A percentile compares a stretch with the other conserved stretches of the same genome.
Evolutionary conservation across 2,113 vertebrate genomes (phyloP).

Genomic region (Cynoglossus semilaevis): DNA sequence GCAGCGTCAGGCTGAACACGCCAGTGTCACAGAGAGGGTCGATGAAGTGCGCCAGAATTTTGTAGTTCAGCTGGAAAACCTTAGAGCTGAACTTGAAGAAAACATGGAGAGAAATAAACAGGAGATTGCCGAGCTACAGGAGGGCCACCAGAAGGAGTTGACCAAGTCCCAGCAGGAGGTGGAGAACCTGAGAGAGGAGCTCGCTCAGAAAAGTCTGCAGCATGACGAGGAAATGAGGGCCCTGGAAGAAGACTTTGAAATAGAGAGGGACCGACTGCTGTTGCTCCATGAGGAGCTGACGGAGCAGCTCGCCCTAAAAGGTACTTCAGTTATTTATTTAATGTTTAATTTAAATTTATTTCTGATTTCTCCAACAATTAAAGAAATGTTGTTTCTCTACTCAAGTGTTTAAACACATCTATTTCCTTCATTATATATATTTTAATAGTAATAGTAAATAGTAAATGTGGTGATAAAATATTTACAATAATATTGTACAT

Average conservation of each 20-base stretch:
- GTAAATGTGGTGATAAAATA: too few relatives aligned
- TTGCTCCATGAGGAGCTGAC: constrained; percentile 75
- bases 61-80: constrained; percentile 75
- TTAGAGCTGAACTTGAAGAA: constrained; percentile 77
- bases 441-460: too few relatives aligned
- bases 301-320: constrained; percentile 76
- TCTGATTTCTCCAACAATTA: too few relatives aligned
- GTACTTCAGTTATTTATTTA: constrained; percentile 43
- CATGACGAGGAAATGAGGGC: constrained; percentile 83
- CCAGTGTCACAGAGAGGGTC: constrained; percentile 64
- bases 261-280: constrained; percentile 78
- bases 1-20: constrained; percentile 50
- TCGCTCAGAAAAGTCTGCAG: constrained; percentile 70
- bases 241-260: constrained; percentile 79
- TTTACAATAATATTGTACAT: too few relatives aligned
- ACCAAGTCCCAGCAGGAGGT: constrained; percentile 79
- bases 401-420: too few relatives aligned
- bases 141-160: constrained; percentile 75
- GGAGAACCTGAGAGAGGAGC: constrained; percentile 79
- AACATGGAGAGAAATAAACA: constrained; percentile 66
- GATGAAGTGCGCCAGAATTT: constrained; percentile 68
- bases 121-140: constrained; percentile 74
- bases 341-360: not conserved
- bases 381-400: too few relatives aligned
- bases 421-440: too few relatives aligned